phyloP scores from a whole-genome alignment of 1,140 invertebrate genomes.

The Cecropterus lyciades region DNA sequence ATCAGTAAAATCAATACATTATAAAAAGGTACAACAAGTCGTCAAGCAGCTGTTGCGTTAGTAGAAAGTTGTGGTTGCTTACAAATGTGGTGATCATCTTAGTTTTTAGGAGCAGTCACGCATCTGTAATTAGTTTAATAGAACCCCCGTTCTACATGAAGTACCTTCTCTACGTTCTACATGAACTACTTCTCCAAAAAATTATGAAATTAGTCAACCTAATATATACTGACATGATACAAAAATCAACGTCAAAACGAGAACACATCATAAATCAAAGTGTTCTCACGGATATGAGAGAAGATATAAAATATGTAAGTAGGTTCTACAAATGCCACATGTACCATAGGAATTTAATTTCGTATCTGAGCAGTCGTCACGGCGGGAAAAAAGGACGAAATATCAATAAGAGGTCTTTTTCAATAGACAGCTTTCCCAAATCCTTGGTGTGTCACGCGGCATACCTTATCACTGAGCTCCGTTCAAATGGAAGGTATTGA shows the following conservation, averaged over 20 bases:
- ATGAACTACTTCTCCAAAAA: too few species aligned
- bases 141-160: too few species aligned
- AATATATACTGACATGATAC: too few species aligned
- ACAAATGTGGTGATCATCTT: too few species aligned
- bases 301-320: neutral
- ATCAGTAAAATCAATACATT: too few species aligned
- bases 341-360: slow-evolving; percentile 15
- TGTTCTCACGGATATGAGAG: neutral
- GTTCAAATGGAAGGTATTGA: slow-evolving; percentile 1
- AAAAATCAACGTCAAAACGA: neutral
- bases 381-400: neutral
- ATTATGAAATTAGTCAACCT: too few species aligned
- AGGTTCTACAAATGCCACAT: neutral
- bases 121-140: too few species aligned
- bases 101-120: too few species aligned
- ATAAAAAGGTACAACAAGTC: too few species aligned
- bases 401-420: slow-evolving; percentile 9
- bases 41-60: too few species aligned
- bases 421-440: slow-evolving; percentile 7
- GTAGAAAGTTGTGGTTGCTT: too few species aligned
- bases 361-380: slow-evolving; percentile 9
- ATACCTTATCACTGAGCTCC: slow-evolving; percentile 2
- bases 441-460: neutral
- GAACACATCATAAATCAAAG: slow-evolving; percentile 4
- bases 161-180: too few species aligned